Conservation (phyloP, 2,888 invertebrate species). For the Euzophera pinguis region DNA sequence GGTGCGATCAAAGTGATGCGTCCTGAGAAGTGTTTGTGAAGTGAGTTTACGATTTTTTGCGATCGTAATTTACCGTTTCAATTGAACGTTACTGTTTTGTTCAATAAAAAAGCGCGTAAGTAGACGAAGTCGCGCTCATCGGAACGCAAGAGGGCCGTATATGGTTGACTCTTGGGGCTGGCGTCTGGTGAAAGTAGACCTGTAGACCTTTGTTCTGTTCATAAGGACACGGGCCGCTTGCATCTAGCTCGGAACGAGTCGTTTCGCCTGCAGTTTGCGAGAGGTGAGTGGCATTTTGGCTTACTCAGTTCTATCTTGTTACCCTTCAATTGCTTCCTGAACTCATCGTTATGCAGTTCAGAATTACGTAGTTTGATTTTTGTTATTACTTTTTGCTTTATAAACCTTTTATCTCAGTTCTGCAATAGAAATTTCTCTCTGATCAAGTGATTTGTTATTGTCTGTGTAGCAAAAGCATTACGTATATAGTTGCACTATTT, state of each 20-base stretch:
- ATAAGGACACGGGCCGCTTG: constrained; percentile 70
- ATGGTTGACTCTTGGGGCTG: constrained; percentile 65
- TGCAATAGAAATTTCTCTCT: not conserved
- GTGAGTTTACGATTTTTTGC: constrained; percentile 59
- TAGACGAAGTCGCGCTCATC: constrained; percentile 54
- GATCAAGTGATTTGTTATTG: not conserved
- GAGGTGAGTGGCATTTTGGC: constrained; percentile 65
- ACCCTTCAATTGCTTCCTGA: constrained; percentile 19
- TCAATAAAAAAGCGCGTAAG: constrained; percentile 67
- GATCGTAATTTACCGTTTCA: constrained; percentile 67
- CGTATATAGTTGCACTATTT: not conserved
- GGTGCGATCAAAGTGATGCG: constrained; percentile 52
- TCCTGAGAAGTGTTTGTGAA: constrained; percentile 54
- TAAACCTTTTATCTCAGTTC: no score
- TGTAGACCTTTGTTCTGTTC: constrained; percentile 77
- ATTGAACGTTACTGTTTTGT: constrained; percentile 75
- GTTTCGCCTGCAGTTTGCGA: constrained; percentile 67
- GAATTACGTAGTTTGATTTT: no score
- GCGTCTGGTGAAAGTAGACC: constrained; percentile 75
- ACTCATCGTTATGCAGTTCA: not conserved
- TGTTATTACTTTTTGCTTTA: no score
- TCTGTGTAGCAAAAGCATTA: no score
- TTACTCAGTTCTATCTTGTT: constrained; percentile 57
- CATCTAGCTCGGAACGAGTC: constrained; percentile 63
- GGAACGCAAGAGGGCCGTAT: constrained; percentile 60